A percentile compares a stretch with the other conserved stretches of the same genome.
These are phyloP conservation scores for Sterrhoptilus dennistouni DNA, from an alignment of 2,113 vertebrate species.

Conservation along the genomic window DNA sequence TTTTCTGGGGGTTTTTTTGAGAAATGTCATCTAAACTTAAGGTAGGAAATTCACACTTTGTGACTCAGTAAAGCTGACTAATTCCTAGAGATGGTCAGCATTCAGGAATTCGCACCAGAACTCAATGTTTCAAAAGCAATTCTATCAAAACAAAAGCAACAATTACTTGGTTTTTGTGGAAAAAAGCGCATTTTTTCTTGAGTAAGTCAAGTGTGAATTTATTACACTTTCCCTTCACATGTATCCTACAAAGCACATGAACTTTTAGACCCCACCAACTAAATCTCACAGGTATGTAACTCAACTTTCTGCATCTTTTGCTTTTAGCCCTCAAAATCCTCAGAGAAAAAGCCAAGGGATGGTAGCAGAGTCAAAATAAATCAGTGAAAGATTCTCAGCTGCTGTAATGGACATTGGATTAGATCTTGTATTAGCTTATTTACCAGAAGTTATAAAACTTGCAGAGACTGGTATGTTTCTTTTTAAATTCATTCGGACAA, in stretches of 20 bases:
- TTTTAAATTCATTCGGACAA: not conserved
- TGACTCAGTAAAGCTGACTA: not conserved
- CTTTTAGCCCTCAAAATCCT: not conserved
- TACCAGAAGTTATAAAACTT: not conserved
- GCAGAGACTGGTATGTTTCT: not conserved
- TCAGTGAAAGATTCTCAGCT: not conserved
- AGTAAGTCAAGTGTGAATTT: not conserved
- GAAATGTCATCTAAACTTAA: not conserved
- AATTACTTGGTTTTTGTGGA: not conserved
- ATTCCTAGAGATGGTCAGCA: not conserved
- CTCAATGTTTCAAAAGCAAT: not conserved
- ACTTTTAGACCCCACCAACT: not conserved
- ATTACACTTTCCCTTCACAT: rapidly evolving
- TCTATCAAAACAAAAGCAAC: not conserved
- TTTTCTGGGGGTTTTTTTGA: not conserved
- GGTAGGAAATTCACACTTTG: not conserved
- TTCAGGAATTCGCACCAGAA: not conserved
- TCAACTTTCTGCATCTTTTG: not conserved
- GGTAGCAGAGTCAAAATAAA: not conserved
- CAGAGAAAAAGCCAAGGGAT: not conserved
- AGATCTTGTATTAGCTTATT: not conserved
- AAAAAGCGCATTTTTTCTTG: not conserved
- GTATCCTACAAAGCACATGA: not conserved
- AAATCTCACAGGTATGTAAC: not conserved
- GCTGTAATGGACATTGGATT: not conserved